Evolutionary conservation across 2,888 invertebrate genomes (phyloP), one percentile per base, ranked within the genome.

Genomic region (Noctua pronuba): DNA sequence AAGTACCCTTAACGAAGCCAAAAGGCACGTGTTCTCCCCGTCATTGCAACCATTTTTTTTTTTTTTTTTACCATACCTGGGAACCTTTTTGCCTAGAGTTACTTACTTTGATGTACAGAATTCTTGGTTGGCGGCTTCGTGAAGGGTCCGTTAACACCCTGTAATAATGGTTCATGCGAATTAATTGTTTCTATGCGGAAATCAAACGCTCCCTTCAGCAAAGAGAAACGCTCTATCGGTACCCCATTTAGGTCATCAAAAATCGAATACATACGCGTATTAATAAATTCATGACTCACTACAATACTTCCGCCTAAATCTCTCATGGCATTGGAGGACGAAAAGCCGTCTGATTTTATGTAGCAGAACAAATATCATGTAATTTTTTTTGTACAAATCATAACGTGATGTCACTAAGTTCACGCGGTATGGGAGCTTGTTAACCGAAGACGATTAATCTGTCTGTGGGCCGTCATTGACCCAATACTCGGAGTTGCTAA

Each of bases 391-490:
- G 41, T 52, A 62, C 44, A 77, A 68, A 77, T 86, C 76, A 70
- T 72, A 73, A 68, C 46, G 60, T 79, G 72, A 73, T 76, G 70
- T 77, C 80, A 82, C 70, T 71, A 78, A 79, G 68, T 79, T 80
- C 76, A 75, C 78, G 77, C 58, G 77, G 58, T 68, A 77, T 76
- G 55, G 49, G 60, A 68, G 71, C 73, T 65, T 74, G 69, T 35
- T 74, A 77, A 72, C 75, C 46, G 41, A 77, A 77, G 72, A 66
- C 75, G 74, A 88, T 88, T 86, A 84, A 82, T 85, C 72, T 73
- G 75, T 84, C 84, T 83, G 83, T 67, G 46, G 44, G 55, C 78
- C 80, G 88, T 82, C 83, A 89, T 87, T 88, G 88, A 88, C 86
- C 88, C 69, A 89, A 79, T 88, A 88, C 73, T 21, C 31, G 18